Percentiles rank a stretch among this genome's conserved stretches.
Conservation (phyloP, 2,113 vertebrate genomes). For the Prionailurus viverrinus region DNA sequence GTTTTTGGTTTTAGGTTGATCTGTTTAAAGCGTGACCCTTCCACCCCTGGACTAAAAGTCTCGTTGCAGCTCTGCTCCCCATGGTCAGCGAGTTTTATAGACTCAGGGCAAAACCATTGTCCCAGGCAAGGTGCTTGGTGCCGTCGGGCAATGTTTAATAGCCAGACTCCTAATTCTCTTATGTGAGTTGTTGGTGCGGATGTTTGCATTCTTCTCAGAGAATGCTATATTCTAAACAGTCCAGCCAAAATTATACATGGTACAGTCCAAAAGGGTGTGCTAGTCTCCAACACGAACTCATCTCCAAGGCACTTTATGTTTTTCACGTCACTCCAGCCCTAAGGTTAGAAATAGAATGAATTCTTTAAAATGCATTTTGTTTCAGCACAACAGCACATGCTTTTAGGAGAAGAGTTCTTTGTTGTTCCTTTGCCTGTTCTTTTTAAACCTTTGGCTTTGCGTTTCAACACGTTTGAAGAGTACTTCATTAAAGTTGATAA, state of each 20-base stretch:
- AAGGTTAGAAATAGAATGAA: constrained; percentile 13
- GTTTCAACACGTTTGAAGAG: constrained; percentile 24
- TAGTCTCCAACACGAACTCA: not conserved
- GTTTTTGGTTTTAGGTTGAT: not conserved
- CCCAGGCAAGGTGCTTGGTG: not conserved
- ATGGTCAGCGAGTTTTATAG: not conserved
- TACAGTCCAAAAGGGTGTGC: not conserved
- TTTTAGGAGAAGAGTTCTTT: constrained; percentile 15
- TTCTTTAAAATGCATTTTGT: constrained; percentile 32
- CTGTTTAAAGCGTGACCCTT: not conserved
- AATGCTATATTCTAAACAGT: not conserved
- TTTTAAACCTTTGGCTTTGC: not conserved
- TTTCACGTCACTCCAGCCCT: not conserved
- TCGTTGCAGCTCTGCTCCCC: not conserved
- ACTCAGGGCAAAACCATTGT: not conserved
- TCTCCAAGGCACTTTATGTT: not conserved
- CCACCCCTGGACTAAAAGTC: not conserved
- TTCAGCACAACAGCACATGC: not conserved
- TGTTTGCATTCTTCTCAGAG: not conserved
- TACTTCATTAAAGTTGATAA: not conserved
- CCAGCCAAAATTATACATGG: not conserved
- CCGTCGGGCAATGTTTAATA: not conserved
- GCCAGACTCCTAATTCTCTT: not conserved
- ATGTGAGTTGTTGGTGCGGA: not conserved
- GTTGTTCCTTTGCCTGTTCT: not conserved